Evolutionary conservation across 2,113 vertebrate species (phyloP), one percentile per base, ranked within the genome.

Genomic region (Tragelaphus strepsiceros): DNA sequence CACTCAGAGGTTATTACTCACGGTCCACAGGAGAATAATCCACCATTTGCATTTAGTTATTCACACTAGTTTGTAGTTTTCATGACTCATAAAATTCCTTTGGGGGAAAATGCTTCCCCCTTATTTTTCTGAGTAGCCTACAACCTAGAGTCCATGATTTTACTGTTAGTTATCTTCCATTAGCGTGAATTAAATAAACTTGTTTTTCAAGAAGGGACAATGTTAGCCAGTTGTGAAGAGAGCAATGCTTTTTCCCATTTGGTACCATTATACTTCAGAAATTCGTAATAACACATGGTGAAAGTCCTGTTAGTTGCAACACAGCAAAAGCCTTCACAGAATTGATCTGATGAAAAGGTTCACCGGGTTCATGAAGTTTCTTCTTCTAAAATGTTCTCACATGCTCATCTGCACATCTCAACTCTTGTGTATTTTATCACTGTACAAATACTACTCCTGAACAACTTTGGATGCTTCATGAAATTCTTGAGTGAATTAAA

Each of bases 201-300:
- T 92, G 92, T 92, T 24, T 43, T 49, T 97, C 28, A 88, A 81
- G 62, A 30, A 82, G 51, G 17, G 43, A 6, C 21, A 39, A 56
- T 74, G 1, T 1, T 5, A 13, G 58, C 71, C n/a, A 26, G 4
- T 84, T 0, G 0, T 22, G 26, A 90, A 85, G 24, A 32, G 12
- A 84, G 13, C 4, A 46, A 32, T 53, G 5, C 2, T 53, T 82
- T 77, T 53, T 58, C 17, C 12, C 6, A 3, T 26, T 77, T 43
- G 49, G 14, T 77, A 56, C 53, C 77, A 6, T 59, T 86, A 28
- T 43, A 80, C 11, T 59, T 51, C 0, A 2, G 17, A 74, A 43
- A 87, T 49, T 86, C 14, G 64, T 46, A 89, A 24, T 53, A 56
- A 28, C 24, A 6, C 15, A 5, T 24, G 46, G 4, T 35, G 53